phyloP scores from a whole-genome alignment of 2,888 invertebrate genomes.

The Ethmia dodecea region DNA sequence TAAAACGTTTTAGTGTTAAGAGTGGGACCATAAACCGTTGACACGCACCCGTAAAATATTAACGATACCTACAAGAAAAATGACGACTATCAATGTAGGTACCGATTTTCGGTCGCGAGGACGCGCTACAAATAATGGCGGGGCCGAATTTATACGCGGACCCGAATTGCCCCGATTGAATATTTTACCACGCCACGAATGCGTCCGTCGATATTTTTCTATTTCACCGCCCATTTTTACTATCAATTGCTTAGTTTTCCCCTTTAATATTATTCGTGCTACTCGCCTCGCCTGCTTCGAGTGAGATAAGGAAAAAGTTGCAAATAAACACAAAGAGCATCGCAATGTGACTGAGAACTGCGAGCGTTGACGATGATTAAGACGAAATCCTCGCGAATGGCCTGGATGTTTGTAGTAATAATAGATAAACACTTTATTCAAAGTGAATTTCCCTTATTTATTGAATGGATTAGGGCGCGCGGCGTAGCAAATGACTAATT shows the following conservation, averaged over 20 bases:
- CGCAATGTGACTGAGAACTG: not conserved
- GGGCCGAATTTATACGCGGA: constrained; percentile 72
- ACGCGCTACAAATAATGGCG: constrained; percentile 73
- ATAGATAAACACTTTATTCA: too few relatives aligned
- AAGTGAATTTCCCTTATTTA: too few relatives aligned
- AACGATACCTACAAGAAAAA: constrained; percentile 75
- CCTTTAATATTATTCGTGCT: constrained; percentile 67
- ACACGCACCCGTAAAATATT: constrained; percentile 77
- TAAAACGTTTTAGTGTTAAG: constrained; percentile 77
- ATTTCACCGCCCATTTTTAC: constrained; percentile 72
- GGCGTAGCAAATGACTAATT: too few relatives aligned
- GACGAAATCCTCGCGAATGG: too few relatives aligned
- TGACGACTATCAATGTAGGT: constrained; percentile 73
- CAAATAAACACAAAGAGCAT: constrained; percentile 19
- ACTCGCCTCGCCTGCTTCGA: constrained; percentile 25
- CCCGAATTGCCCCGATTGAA: constrained; percentile 76
- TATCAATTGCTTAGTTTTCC: constrained; percentile 75
- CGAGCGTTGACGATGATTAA: not conserved
- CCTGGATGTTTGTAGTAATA: too few relatives aligned
- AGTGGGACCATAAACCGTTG: constrained; percentile 74
- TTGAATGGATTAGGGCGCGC: too few relatives aligned
- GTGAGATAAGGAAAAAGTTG: constrained; percentile 23
- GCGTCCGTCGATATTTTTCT: constrained; percentile 73
- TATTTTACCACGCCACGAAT: constrained; percentile 75
- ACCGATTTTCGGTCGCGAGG: constrained; percentile 72